Base-by-base conservation (phyloP, 92 coral and sea anemone species). In the Porites evermanni region DNA sequence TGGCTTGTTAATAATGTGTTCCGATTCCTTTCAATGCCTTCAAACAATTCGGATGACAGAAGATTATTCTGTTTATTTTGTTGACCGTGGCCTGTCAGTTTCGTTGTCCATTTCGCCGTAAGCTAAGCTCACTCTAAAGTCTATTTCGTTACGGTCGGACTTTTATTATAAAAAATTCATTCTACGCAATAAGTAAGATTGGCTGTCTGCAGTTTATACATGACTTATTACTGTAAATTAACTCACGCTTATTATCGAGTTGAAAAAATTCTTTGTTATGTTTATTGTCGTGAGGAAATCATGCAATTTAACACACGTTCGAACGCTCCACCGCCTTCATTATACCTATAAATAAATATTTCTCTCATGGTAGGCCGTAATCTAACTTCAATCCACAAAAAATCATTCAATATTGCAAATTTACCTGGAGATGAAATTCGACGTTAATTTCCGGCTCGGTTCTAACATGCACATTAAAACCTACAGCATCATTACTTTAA, bases 401-500 rank as follows among this genome's bases (percentile, higher is more conserved):
- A 10, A 67, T 23, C 4, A 8, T 10, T 24, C 9, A 21, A 64
- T 32, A 63, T 63, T 44, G 20, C 9, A 68, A 78, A 24, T 61
- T 32, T 19, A 38, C 47, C 13, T 56, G 61, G 61, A 56, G 12
- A 2, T 56, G 12, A 56, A 56, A 56, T 38, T 38, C 47, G 61
- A 56, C 61, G 61, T 56, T 56, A 56, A 76, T 60, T 77, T 77
- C 80, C 80, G 80, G 58, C 80, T 56, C 47, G 47, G 12, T 10
- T 59, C 20, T 63, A 14, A 63, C 67, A 24, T 77, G 68, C n/a
- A 64, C 21, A 38, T 38, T 38, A 18, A 23, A 76, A 53, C 17
- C 13, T 77, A 59, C 26, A 60, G 26, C 32, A 63, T 56, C 12
- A 56, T 56, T 11, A 56, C 12, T 11, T 56, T 11, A 10, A 14